Evolutionary conservation across 2,113 vertebrate genomes (phyloP), one percentile per base, ranked within the genome.

Genomic region (Jacana jacana): DNA sequence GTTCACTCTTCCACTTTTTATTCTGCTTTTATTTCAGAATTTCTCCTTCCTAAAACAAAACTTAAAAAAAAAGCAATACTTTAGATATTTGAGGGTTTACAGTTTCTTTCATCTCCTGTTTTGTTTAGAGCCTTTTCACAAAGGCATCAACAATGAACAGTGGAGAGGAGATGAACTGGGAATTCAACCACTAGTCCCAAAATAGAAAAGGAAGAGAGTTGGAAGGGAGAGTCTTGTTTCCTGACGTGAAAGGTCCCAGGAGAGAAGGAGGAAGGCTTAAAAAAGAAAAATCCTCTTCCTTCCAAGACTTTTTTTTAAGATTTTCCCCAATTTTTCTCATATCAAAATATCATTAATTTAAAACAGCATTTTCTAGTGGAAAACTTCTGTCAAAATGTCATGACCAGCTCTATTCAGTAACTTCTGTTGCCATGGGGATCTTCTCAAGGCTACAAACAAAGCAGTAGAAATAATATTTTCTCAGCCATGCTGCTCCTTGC

Each of bases 201-300:
- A 94, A 89, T 48, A 95, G 81, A 93, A 86, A 88, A 88, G 79
- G 20, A 85, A 88, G 81, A 91, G 7, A 92, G n/a, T n/a, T n/a
- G n/a, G n/a, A n/a, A n/a, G n/a, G n/a, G n/a, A n/a, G n/a, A 51
- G n/a, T n/a, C 60, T 66, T 81, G 37, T 63, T 86, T 93, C 88
- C 88, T 92, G 80, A 86, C 30, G 58, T 30, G n/a, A 86, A 88
- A 75, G 20, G 30, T 83, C 83, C 60, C 80, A 88, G 23, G 20
- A 70, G 86, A 16, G 39, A 94, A 80, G 33, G 55, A 13, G n/a
- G 31, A 11, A 70, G 77, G 61, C 61, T 88, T 66, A 57, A 78
- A 91, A 85, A 66, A 12, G 48, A 63, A 78, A 84, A 89, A 60
- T 3, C 2, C 23, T 89, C 65, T 92, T 87, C 49, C 54, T 82